phyloP scores from a whole-genome alignment of 2,797 vertebrate genomes.

The Anguilla anguilla region DNA sequence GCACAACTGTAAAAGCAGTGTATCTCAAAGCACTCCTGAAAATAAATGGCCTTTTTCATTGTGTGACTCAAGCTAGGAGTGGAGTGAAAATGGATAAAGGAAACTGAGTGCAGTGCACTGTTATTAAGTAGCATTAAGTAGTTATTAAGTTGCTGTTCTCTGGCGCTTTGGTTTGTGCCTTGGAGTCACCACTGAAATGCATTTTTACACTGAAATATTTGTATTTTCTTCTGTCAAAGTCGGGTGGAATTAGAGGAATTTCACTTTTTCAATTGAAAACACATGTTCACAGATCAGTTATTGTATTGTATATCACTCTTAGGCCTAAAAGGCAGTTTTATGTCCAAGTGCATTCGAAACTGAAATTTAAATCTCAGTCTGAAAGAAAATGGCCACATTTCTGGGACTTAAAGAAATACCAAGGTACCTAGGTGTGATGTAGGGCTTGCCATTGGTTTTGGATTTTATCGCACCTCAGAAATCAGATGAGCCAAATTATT shows the following conservation, averaged over 20 bases:
- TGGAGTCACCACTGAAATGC: neutral
- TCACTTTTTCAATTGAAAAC: neutral
- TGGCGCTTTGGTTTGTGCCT: conserved; percentile 14
- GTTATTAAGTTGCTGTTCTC: conserved; percentile 22
- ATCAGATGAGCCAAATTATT: neutral
- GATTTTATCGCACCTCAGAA: neutral
- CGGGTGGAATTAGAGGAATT: neutral
- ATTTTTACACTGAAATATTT: neutral
- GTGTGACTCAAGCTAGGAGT: conserved; percentile 48
- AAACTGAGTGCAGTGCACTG: conserved; percentile 30
- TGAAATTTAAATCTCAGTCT: neutral
- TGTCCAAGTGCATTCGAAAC: neutral
- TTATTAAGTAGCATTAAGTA: conserved; percentile 41
- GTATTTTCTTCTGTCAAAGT: neutral
- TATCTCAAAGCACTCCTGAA: conserved; percentile 56
- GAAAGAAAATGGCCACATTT: neutral
- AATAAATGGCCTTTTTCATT: conserved; percentile 55
- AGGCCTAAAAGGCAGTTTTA: neutral
- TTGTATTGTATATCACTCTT: neutral
- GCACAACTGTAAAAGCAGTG: conserved; percentile 42
- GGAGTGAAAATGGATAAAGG: conserved; percentile 46
- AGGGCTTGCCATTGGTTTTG: neutral
- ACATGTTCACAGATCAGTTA: neutral
- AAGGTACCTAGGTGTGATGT: neutral
- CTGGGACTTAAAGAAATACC: neutral